Evolutionary conservation across 2,888 invertebrate species (phyloP).

Genomic region (Eristalis intricaria): DNA sequence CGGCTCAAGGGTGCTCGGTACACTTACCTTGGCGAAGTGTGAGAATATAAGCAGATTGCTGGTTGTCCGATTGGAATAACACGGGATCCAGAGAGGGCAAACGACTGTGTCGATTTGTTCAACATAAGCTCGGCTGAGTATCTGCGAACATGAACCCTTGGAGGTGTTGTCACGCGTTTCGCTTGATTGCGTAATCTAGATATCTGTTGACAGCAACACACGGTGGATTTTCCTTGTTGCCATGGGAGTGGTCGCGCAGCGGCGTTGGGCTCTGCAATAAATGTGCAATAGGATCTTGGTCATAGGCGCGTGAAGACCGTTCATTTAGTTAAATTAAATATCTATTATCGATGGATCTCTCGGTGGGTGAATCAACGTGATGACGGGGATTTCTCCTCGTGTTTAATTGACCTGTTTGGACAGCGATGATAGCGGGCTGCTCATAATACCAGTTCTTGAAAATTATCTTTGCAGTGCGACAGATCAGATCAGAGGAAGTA

Average conservation of each 20-base stretch:
- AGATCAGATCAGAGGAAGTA: too few species aligned
- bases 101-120: conserved; percentile 19
- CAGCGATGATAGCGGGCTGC: too few species aligned
- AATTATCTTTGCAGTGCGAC: too few species aligned
- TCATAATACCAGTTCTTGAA: too few species aligned
- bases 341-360: not conserved
- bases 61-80: conserved; percentile 12
- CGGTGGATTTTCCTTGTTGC: not conserved
- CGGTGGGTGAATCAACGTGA: too few species aligned
- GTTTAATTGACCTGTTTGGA: too few species aligned
- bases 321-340: not conserved
- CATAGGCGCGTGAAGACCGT: not conserved
- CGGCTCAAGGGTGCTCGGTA: conserved; percentile 6
- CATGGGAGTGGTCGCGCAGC: not conserved
- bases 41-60: conserved; percentile 31
- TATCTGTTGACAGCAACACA: conserved; percentile 2
- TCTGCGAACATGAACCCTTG: conserved; percentile 2
- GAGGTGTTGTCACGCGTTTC: conserved; percentile 19
- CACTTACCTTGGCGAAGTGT: conserved; percentile 18
- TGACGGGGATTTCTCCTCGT: too few species aligned
- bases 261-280: not conserved
- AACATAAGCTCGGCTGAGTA: not conserved
- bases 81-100: not conserved
- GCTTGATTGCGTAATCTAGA: conserved; percentile 26
- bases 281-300: not conserved